Conservation (phyloP, 2,888 invertebrate genomes). For the Pristionchus maxplancki region DNA sequence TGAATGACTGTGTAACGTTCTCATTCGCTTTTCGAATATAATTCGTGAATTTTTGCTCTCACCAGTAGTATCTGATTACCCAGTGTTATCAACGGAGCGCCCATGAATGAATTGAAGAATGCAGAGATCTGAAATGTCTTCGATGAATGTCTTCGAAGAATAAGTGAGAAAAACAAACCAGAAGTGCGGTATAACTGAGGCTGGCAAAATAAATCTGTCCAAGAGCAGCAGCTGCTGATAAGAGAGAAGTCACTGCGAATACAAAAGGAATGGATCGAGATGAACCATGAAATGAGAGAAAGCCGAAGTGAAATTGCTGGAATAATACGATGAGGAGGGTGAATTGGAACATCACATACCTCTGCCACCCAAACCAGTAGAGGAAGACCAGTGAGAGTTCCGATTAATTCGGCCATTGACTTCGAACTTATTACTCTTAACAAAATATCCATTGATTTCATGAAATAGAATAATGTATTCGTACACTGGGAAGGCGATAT, state of each 20-base stretch:
- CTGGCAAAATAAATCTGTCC: background rate
- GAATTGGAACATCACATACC: background rate
- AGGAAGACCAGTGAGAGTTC: constrained; percentile 11
- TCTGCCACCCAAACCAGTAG: constrained; percentile 2
- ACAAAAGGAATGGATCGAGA: constrained; percentile 2
- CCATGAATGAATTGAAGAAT: constrained; percentile 5
- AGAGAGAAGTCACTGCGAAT: background rate
- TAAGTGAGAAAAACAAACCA: background rate
- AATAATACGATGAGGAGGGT: background rate
- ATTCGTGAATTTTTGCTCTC: no score
- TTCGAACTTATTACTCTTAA: background rate
- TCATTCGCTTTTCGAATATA: no score
- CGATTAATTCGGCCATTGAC: background rate
- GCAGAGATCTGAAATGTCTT: background rate
- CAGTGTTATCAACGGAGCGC: background rate
- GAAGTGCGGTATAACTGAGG: background rate
- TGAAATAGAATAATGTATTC: background rate
- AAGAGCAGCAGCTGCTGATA: background rate
- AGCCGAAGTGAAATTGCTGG: constrained; percentile 2
- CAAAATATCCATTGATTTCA: background rate
- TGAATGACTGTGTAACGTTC: background rate
- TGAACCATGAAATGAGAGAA: background rate
- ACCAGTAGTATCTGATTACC: background rate
- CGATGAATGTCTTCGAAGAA: background rate
- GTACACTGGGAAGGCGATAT: no score